Evolutionary conservation across 1,140 invertebrate species (phyloP), one percentile per base, ranked within the genome.

Genomic region (Drosophila santomea): DNA sequence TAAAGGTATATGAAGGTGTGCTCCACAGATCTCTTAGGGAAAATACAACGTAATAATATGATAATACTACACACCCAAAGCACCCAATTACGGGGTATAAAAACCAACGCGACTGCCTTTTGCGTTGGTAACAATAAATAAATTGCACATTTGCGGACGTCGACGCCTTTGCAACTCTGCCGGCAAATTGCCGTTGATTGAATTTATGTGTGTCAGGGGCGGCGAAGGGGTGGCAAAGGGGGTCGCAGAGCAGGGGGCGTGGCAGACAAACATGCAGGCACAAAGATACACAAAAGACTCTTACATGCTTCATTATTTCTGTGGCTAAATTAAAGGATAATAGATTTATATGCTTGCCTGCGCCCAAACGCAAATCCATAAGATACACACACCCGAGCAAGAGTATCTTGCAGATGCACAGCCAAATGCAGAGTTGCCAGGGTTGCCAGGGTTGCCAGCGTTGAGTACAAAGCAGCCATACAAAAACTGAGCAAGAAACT

Each of bases 301-400:
- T 68, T 60, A 58, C 78, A 88, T 83, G 75, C 83, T 86, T 86
- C 84, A 86, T 86, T 88, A 86, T 78, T 66, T 83, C 72, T 76
- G 63, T 48, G 67, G 79, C 80, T 88, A 84, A 88, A 88, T 88
- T 89, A 88, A 88, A 88, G 73, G 84, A 88, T 90, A 88, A 88
- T 88, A 88, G 83, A 83, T 88, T 88, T 89, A 72, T 79, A 67
- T 82, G 78, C 74, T 67, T 74, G 82, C 68, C 63, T 78, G 68
- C 47, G 51, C 81, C 45, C 17, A 3, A 54, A 48, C 78, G 57
- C 55, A 78, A 85, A 85, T 81, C 69, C 84, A 51, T 59, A 71
- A 78, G 76, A 78, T 85, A 72, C 74, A 64, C 59, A 36, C 50
- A 52, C 38, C 15, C 52, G 50, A 20, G 25, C 38, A 23, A 7